Percentiles rank a stretch among this genome's conserved stretches.
phyloP scores from a whole-genome alignment of 37 sponge, comb jelly and placozoan species.

The Chondrilla cf. caribensis region DNA sequence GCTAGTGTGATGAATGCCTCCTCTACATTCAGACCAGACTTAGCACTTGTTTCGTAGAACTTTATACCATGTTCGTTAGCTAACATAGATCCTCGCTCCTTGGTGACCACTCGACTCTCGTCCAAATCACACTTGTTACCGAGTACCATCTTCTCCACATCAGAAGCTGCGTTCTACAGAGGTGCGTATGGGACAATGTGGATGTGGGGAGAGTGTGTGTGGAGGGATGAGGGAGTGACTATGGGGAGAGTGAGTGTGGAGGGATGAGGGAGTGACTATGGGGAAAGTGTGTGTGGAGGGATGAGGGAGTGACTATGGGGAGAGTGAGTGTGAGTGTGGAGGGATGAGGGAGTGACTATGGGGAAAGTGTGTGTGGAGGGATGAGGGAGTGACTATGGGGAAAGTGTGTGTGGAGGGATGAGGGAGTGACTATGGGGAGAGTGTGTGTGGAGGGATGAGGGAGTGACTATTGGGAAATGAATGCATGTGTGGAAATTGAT shows the following conservation, averaged over 20 bases:
- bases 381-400: not conserved
- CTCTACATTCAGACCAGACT: constrained; percentile 91
- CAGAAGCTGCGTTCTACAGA: constrained; percentile 89
- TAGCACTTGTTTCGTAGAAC: constrained; percentile 98
- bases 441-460: no score
- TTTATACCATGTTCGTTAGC: constrained; percentile 96
- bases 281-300: no score
- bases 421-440: not conserved
- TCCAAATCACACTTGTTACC: constrained; percentile 98
- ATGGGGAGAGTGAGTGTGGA: not conserved
- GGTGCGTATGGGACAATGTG: constrained; percentile 1
- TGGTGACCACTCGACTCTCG: constrained; percentile 85
- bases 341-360: not conserved
- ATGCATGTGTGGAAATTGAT: not conserved
- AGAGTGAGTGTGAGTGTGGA: not conserved
- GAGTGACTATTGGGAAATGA: no score
- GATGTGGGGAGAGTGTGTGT: not conserved
- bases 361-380: not conserved
- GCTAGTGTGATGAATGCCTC: constrained; percentile 93
- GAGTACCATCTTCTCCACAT: constrained; percentile 98
- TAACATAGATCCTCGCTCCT: constrained; percentile 87
- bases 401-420: not conserved
- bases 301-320: no score
- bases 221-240: not conserved
- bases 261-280: not conserved